A percentile compares a stretch with the other conserved stretches of the same genome.
Conservation (phyloP, 2,888 invertebrate species). For the Lithophane socia region DNA sequence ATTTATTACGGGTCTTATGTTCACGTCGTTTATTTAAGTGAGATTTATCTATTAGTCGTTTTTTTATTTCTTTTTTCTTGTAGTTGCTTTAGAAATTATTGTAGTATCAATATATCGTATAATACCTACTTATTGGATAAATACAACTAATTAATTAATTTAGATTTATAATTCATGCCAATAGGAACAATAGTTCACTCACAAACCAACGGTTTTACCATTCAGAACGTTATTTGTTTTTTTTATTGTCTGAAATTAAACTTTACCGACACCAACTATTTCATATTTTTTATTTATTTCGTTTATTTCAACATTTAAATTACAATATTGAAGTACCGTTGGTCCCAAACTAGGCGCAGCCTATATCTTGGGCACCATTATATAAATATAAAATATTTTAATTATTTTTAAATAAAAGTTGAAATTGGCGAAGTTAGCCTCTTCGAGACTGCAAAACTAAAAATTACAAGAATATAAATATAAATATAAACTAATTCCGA, state of each 20-base stretch:
- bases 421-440: too few relatives aligned
- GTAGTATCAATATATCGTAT: neutral
- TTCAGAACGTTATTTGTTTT: neutral
- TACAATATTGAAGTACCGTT: too few relatives aligned
- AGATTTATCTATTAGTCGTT: constrained; percentile 30
- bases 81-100: neutral
- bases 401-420: too few relatives aligned
- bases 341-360: too few relatives aligned
- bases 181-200: neutral
- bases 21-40: constrained; percentile 10
- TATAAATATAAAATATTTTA: too few relatives aligned
- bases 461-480: too few relatives aligned
- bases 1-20: constrained; percentile 41
- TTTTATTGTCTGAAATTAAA: neutral
- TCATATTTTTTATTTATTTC: too few relatives aligned
- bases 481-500: too few relatives aligned
- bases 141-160: neutral
- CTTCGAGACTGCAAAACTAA: too few relatives aligned
- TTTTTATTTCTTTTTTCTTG: too few relatives aligned
- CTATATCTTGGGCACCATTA: too few relatives aligned
- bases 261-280: neutral
- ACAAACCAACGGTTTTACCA: neutral
- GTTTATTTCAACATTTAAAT: too few relatives aligned
- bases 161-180: neutral
- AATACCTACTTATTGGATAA: neutral